Base-by-base conservation (phyloP, 1,140 invertebrate species). In the Eulimnadia texana region DNA sequence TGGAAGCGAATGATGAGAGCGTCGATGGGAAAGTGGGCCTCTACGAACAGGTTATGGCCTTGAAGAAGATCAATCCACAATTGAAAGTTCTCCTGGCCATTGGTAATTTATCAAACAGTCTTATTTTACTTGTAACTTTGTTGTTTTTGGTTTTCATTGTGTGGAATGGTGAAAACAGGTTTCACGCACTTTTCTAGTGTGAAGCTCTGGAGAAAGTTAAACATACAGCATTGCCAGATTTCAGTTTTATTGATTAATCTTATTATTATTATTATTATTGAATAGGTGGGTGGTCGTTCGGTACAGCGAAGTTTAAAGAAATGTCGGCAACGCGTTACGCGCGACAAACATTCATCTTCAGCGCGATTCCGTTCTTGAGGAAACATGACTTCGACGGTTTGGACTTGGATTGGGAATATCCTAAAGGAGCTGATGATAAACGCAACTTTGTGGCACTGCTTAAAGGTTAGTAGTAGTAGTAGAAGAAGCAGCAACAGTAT, bases 331-430 rank as follows among this genome's bases (percentile, higher is more conserved):
- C 84, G 2, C 77, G 90, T 62, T 94, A 93, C 73, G 82, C 90
- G 1, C 77, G 92, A 13, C 90, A 93, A 73, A 91, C 90, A 0
- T 95, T 94, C 74, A 90, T 94, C 70, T 93, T 92, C 76, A 92
- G 88, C 57, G 86, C 90, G 3, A 91, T 94, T 72, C 87, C 88
- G 1, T 95, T 90, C 78, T 74, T 95, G 27, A 77, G 92, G 28
- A 83, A 90, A 66, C 79, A 88, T 65, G 81, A 86, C 67, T 95
- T 94, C 67, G 90, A 93, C 68, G 90, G 90, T 27, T 76, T 97
- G 23, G 93, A 97, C 69, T 82, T 97, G 64, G 92, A 97, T 76
- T 97, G 93, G 93, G 93, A 97, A 73, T 97, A 96, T 74, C 93
- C 93, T 1, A 93, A 92, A 73, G 93, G 92, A 22, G 79, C 80